These are phyloP conservation scores for Sinohyriopsis cumingii DNA, from an alignment of 2,888 invertebrate genomes.

Conservation along the genomic window DNA sequence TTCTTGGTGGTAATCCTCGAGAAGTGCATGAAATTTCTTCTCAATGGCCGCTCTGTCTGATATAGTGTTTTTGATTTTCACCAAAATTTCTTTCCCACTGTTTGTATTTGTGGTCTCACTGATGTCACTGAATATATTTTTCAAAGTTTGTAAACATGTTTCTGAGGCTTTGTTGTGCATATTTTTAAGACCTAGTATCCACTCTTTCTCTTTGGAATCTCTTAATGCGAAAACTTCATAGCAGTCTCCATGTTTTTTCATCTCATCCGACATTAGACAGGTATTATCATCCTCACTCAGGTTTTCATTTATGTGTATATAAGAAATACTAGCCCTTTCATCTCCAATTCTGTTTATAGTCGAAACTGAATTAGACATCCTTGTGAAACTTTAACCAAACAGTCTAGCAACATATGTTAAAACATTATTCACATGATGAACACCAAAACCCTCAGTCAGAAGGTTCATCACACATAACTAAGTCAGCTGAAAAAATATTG, in stretches of 20 bases:
- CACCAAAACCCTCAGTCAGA: conserved; percentile 18
- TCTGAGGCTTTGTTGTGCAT: conserved; percentile 14
- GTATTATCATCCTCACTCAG: conserved; percentile 7
- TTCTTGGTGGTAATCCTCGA: conserved; percentile 15
- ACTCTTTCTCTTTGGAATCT: too few relatives aligned
- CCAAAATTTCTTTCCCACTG: conserved; percentile 8
- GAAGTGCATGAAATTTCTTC: conserved; percentile 18
- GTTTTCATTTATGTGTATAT: conserved; percentile 11
- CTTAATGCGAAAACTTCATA: conserved; percentile 23
- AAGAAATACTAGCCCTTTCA: conserved; percentile 16
- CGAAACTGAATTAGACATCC: conserved; percentile 15
- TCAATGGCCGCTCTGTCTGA: conserved; percentile 24
- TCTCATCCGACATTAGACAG: conserved; percentile 17
- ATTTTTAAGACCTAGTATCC: conserved; percentile 14
- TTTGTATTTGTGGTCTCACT: conserved; percentile 9
- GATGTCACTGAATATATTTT: conserved; percentile 10
- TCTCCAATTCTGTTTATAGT: conserved; percentile 26
- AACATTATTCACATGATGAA: conserved; percentile 22
- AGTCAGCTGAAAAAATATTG: too few relatives aligned
- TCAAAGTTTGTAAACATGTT: conserved; percentile 11
- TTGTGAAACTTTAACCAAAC: conserved; percentile 14
- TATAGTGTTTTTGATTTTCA: conserved; percentile 21
- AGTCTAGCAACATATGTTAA: conserved; percentile 11
- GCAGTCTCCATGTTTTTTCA: conserved; percentile 17
- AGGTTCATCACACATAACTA: too few relatives aligned